Conservation (phyloP, 2,113 vertebrate genomes). For the Nansenia antarctica region DNA sequence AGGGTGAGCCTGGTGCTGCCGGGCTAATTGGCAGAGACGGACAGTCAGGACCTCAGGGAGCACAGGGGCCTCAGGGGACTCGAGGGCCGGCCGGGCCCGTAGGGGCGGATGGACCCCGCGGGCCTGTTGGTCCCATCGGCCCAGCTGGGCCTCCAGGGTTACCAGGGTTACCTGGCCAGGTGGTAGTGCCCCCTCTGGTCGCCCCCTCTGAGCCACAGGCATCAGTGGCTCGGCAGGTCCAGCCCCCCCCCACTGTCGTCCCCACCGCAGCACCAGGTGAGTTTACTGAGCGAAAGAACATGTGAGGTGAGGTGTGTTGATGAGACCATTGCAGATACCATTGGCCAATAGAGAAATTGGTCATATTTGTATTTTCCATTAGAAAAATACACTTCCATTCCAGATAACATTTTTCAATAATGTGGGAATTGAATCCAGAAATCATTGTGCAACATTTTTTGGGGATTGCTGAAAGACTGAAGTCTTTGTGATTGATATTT, state of each 20-base stretch:
- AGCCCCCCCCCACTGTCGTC: conserved; percentile 21
- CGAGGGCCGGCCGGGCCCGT: conserved; percentile 83
- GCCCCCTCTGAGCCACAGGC: conserved; percentile 27
- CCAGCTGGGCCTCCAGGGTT: conserved; percentile 82
- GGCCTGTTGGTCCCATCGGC: conserved; percentile 84
- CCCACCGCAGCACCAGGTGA: too few species aligned
- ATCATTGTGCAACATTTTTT: too few species aligned
- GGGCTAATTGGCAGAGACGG: conserved; percentile 87
- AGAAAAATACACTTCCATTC: too few species aligned
- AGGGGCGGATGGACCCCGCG: conserved; percentile 83
- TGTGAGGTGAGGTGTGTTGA: too few species aligned
- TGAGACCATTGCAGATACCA: too few species aligned
- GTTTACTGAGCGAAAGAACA: too few species aligned
- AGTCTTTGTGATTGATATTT: conserved; percentile 2
- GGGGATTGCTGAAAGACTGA: too few species aligned
- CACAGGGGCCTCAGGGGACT: conserved; percentile 82
- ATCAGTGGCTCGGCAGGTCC: conserved; percentile 44
- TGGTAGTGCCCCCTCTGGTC: conserved; percentile 56
- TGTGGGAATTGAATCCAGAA: too few species aligned
- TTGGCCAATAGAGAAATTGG: too few species aligned
- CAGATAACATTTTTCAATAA: too few species aligned
- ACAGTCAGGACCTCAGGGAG: conserved; percentile 79
- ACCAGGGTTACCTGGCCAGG: conserved; percentile 68
- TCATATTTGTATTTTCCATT: too few species aligned
- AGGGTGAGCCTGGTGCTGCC: conserved; percentile 83